Conservation (phyloP, 2,888 invertebrate species). For the Pycnomerus fuliginosus region DNA sequence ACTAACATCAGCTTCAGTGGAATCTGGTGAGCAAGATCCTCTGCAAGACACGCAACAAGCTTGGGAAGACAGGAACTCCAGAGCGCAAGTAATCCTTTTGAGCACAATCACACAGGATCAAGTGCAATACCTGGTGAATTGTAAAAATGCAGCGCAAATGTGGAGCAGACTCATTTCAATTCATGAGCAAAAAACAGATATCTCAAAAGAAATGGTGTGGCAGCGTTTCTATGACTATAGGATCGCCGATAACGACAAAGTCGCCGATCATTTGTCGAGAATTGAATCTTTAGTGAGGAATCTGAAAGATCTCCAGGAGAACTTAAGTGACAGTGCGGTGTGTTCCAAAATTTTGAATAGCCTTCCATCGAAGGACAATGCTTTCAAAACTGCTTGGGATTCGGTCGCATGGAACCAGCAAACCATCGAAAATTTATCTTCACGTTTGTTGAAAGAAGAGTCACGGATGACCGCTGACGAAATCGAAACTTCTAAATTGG, state of each 20-base stretch:
- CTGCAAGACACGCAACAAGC: no score
- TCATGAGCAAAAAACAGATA: conserved; percentile 35
- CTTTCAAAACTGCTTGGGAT: conserved; percentile 25
- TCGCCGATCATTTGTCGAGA: conserved; percentile 12
- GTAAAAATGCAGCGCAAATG: conserved; percentile 33
- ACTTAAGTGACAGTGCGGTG: conserved; percentile 19
- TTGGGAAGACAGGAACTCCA: no score
- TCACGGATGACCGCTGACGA: no score
- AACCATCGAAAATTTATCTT: conserved; percentile 24
- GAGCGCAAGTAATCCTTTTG: conserved; percentile 18
- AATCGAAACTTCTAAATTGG: no score
- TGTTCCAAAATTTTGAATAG: conserved; percentile 22
- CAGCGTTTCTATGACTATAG: conserved; percentile 18
- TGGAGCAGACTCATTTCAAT: conserved; percentile 33
- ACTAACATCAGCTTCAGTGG: no score
- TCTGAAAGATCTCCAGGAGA: conserved; percentile 19
- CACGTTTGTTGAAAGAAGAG: conserved; percentile 26
- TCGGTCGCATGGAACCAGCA: conserved; percentile 14
- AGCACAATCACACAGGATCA: conserved; percentile 14
- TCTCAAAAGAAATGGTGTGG: conserved; percentile 33
- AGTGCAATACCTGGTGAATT: conserved; percentile 20
- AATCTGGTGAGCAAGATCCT: no score
- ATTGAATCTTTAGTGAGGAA: conserved; percentile 18
- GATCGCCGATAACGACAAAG: conserved; percentile 17
- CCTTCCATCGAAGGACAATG: conserved; percentile 16